These are phyloP conservation scores for Yponomeuta cagnagella DNA, from an alignment of 2,888 invertebrate species.

Conservation along the genomic window DNA sequence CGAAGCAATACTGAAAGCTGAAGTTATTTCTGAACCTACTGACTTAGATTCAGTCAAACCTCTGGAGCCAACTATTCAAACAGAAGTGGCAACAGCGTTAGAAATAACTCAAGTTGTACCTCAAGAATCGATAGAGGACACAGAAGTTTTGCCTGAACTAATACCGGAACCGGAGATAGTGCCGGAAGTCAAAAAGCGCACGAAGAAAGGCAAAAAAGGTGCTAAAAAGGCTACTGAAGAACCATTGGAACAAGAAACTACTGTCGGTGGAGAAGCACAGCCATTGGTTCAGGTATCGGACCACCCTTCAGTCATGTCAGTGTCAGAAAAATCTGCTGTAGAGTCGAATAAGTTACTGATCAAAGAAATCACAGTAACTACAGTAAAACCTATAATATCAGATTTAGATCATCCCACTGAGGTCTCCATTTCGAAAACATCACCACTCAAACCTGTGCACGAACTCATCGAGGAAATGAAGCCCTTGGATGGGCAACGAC, in stretches of 20 bases:
- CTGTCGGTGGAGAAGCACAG: background rate
- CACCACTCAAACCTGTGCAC: background rate
- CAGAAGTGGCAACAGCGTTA: constrained; percentile 9
- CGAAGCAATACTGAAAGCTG: background rate
- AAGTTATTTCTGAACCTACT: constrained; percentile 1
- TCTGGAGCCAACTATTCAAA: background rate
- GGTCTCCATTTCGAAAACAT: background rate
- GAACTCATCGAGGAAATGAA: background rate
- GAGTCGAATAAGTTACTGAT: background rate
- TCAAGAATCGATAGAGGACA: background rate
- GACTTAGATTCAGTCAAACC: constrained; percentile 5
- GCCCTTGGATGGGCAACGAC: background rate
- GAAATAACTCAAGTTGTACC: constrained; percentile 11
- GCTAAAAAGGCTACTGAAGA: constrained; percentile 10
- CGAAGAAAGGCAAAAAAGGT: background rate
- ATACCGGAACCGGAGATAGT: constrained; percentile 11
- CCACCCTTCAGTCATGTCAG: background rate
- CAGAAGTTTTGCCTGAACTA: constrained; percentile 9
- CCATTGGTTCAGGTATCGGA: background rate
- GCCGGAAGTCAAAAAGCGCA: background rate
- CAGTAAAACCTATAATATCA: background rate
- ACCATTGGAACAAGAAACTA: constrained; percentile 19
- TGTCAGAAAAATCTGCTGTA: background rate
- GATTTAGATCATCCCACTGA: background rate
- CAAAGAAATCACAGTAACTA: background rate